Conservation (phyloP, 2,113 vertebrate species). For the Setophaga kirtlandii region DNA sequence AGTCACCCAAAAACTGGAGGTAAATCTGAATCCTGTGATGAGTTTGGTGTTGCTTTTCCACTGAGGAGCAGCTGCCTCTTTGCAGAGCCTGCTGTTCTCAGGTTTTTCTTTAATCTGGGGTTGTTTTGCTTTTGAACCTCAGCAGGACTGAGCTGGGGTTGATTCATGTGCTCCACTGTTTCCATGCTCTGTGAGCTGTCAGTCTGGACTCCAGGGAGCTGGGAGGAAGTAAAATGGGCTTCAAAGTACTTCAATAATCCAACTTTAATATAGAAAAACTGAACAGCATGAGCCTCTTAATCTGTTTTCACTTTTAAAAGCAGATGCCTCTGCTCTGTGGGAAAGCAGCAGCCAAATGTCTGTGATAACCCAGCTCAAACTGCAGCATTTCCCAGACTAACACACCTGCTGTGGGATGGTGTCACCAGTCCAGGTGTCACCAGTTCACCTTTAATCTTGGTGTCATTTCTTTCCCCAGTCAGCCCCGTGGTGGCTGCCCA, state of each 20-base stretch:
- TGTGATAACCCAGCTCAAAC: not conserved
- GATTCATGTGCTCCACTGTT: not conserved
- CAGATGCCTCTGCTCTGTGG: not conserved
- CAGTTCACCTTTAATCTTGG: not conserved
- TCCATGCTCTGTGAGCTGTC: not conserved
- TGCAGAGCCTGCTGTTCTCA: not conserved
- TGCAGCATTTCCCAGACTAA: not conserved
- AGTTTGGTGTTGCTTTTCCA: not conserved
- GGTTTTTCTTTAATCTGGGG: not conserved
- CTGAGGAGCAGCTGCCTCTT: not conserved
- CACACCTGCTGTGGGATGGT: not conserved
- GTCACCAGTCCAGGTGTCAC: no score
- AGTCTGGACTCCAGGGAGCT: not conserved
- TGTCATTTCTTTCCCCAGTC: constrained; percentile 69
- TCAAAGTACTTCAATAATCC: not conserved
- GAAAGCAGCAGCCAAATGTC: not conserved
- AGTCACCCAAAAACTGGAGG: constrained; percentile 87
- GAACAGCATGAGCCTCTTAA: not conserved
- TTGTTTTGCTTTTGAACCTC: not conserved
- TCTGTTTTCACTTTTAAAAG: not conserved
- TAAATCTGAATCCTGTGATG: constrained; percentile 64
- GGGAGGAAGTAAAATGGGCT: not conserved
- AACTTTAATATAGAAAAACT: not conserved
- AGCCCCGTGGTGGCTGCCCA: constrained; percentile 94
- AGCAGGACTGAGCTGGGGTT: not conserved